Evolutionary conservation across 1,140 invertebrate genomes (phyloP), one percentile per base, ranked within the genome.

Genomic region (Zaprionus tsacasi): DNA sequence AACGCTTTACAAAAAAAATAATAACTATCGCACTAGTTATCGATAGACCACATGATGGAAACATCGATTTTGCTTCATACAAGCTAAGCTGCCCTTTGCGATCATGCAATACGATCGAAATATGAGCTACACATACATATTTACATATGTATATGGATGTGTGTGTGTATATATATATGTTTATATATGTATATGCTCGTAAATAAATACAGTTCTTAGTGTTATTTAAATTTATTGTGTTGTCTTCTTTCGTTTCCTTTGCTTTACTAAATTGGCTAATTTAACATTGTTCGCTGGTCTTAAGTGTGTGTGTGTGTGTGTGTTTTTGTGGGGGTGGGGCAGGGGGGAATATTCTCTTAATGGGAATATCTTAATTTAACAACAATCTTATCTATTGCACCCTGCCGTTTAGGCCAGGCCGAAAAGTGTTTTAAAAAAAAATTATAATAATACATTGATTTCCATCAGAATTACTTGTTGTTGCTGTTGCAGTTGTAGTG

Each of bases 1-100:
- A 45, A 10, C 12, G 17, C 36, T 17, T 43, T 80, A 70, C 48
- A 79, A 79, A 82, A 79, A 79, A 82, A 83, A 79, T 70, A 72
- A 61, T 54, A 70, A 57, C 33, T 55, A 76, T 71, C 56, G 40
- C 58, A n/a, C 33, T 6, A 43, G 21, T 50, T 65, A 74, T 61
- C 73, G 59, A 75, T 65, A 60, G 43, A 40, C 36, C 52, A 35
- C 50, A 13, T n/a, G 57, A 76, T 69, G 52, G 15, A 40, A 63
- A 54, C 68, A 33, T 27, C 6, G n/a, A 43, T 15, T 6, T 45
- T 45, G 40, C n/a, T 35, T 50, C 43, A 36, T 60, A 45, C 36
- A 68, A 73, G 45, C 48, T 59, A 54, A 58, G 59, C 52, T 70
- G 63, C 63, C 48, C 27, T 38, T 57, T 25, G 52, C 25, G 36